Evolutionary conservation across 2,113 vertebrate genomes (phyloP).

Genomic region (Oriolus oriolus): DNA sequence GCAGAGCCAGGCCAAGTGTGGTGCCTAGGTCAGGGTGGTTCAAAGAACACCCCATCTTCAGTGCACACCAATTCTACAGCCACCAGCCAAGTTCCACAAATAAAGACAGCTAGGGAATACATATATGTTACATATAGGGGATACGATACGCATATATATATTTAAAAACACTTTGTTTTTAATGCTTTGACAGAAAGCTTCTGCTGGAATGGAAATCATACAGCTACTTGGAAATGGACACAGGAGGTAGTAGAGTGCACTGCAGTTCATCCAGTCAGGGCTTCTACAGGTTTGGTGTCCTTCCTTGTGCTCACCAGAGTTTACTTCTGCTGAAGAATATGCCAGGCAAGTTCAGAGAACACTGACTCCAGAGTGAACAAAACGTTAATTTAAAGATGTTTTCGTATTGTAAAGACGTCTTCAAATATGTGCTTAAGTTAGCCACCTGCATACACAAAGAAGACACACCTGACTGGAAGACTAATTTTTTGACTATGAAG

Average conservation of each 20-base stretch:
- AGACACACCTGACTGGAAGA: background rate
- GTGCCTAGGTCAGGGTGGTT: background rate
- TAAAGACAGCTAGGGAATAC: background rate
- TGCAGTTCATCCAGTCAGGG: background rate
- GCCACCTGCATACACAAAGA: background rate
- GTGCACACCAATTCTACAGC: background rate
- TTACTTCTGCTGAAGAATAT: background rate
- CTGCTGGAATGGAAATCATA: background rate
- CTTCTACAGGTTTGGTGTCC: background rate
- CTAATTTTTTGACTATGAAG: background rate
- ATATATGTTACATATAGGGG: fast-evolving
- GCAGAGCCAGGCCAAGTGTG: background rate
- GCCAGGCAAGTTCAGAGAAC: background rate
- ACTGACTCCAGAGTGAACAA: background rate
- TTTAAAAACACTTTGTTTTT: background rate
- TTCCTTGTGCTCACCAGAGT: background rate
- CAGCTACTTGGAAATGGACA: background rate
- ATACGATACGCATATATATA: fast-evolving
- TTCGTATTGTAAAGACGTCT: fast-evolving
- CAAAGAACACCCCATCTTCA: background rate
- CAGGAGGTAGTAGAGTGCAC: fast-evolving
- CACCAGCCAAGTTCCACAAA: background rate
- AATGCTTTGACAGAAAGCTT: background rate
- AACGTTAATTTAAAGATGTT: background rate
- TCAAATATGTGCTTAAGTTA: background rate